phyloP scores from a whole-genome alignment of 2,888 invertebrate species.

The Merodon equestris region DNA sequence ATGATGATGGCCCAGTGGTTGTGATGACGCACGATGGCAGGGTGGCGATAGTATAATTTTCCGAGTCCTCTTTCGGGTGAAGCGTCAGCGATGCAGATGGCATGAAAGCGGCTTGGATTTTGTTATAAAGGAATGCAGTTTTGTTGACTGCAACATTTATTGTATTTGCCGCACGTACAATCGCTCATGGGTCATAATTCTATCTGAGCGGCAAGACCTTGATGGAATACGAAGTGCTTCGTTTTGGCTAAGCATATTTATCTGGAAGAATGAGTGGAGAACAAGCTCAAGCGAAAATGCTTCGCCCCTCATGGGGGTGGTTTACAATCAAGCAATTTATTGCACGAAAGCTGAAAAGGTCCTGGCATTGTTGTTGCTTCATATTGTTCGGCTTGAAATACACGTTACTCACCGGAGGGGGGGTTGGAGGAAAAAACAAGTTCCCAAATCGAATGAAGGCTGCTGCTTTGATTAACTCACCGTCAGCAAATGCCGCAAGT shows the following conservation, averaged over 20 bases:
- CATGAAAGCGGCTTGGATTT: no score
- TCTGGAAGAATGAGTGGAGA: no score
- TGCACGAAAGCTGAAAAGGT: constrained; percentile 66
- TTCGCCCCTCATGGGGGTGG: constrained; percentile 60
- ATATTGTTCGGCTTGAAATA: no score
- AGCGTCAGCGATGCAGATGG: neutral
- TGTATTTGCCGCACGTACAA: constrained; percentile 69
- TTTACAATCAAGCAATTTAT: constrained; percentile 69
- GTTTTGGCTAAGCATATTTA: constrained; percentile 46
- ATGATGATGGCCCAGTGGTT: constrained; percentile 62
- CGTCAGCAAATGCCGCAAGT: constrained; percentile 55
- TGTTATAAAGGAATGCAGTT: constrained; percentile 52
- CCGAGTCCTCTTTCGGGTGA: neutral
- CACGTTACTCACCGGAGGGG: no score
- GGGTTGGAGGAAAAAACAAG: constrained; percentile 15
- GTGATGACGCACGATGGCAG: constrained; percentile 5
- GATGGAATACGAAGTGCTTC: constrained; percentile 62
- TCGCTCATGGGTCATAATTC: constrained; percentile 70
- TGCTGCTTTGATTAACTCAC: constrained; percentile 67
- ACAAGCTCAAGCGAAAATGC: no score
- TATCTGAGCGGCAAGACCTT: constrained; percentile 69
- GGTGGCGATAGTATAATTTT: constrained; percentile 5
- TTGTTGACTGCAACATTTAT: constrained; percentile 67
- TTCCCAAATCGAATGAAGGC: constrained; percentile 64
- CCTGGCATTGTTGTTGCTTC: constrained; percentile 31